A percentile compares a stretch with the other conserved stretches of the same genome.
Conservation (phyloP, 2,113 vertebrate genomes). For the Tychaedon coryphoeus region DNA sequence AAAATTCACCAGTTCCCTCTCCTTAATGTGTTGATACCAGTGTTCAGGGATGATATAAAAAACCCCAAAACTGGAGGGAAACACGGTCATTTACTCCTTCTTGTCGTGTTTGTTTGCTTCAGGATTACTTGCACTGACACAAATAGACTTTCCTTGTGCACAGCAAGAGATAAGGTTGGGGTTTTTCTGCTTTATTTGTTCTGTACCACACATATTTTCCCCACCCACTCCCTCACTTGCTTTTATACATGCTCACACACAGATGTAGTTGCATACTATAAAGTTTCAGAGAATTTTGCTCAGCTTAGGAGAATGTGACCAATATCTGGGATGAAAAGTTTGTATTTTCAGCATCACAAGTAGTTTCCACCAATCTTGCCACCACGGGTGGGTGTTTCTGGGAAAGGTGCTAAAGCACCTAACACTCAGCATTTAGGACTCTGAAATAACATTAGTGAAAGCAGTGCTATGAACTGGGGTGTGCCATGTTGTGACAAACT, state of each 20-base stretch:
- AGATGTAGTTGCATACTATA: neutral
- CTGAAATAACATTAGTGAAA: neutral
- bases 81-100: neutral
- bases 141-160: slow-evolving; percentile 17
- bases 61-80: neutral
- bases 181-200: slow-evolving; percentile 54
- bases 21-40: neutral
- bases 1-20: neutral
- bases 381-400: slow-evolving; percentile 51
- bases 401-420: slow-evolving; percentile 11
- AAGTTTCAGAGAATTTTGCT: slow-evolving; percentile 52
- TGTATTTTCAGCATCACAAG: slow-evolving; percentile 32
- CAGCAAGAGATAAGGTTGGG: slow-evolving; percentile 8
- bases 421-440: neutral
- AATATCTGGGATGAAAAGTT: slow-evolving; percentile 34
- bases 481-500: neutral
- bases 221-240: slow-evolving; percentile 47
- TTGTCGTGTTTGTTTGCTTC: slow-evolving; percentile 17
- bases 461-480: neutral
- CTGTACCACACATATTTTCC: slow-evolving; percentile 49
- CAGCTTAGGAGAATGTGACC: slow-evolving; percentile 41
- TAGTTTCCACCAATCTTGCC: slow-evolving; percentile 34
- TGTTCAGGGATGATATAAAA: neutral
- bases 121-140: slow-evolving; percentile 1
- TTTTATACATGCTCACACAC: neutral